Conservation (phyloP, 2,797 vertebrate species). For the Notoglanidium macrostoma region DNA sequence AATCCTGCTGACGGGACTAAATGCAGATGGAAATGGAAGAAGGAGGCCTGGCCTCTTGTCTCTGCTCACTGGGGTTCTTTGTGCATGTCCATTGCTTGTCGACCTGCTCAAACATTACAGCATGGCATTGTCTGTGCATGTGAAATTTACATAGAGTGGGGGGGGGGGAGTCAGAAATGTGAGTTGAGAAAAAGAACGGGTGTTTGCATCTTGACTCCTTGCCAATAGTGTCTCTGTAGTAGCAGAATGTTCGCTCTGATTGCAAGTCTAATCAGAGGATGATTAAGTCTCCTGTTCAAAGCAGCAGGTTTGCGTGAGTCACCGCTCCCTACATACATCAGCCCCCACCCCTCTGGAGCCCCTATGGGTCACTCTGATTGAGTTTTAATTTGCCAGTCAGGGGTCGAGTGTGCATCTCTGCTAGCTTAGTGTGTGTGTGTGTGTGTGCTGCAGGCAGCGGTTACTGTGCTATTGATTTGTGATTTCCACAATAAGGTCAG, state of each 20-base stretch:
- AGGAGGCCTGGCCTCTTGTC: slow-evolving; percentile 3
- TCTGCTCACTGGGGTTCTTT: slow-evolving; percentile 7
- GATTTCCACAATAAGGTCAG: slow-evolving; percentile 54
- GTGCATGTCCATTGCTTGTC: neutral
- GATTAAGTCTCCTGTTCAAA: slow-evolving; percentile 57
- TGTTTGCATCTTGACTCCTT: slow-evolving; percentile 15
- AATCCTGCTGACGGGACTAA: slow-evolving; percentile 72
- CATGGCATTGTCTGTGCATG: neutral
- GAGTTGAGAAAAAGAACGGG: neutral
- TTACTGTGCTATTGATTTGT: slow-evolving; percentile 57
- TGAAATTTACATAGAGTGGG: neutral
- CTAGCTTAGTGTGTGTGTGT: slow-evolving; percentile 37
- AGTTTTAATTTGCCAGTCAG: slow-evolving; percentile 78
- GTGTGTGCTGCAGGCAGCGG: slow-evolving; percentile 49
- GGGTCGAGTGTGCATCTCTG: slow-evolving; percentile 49
- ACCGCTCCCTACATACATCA: slow-evolving; percentile 32
- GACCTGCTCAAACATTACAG: neutral
- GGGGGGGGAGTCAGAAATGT: neutral
- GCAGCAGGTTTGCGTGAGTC: slow-evolving; percentile 57
- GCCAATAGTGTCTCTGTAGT: slow-evolving; percentile 38
- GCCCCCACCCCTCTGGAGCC: slow-evolving; percentile 8
- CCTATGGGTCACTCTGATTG: slow-evolving; percentile 61
- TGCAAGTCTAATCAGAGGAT: slow-evolving; percentile 58
- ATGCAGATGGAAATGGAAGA: slow-evolving; percentile 44
- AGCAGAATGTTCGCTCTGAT: slow-evolving; percentile 45